phyloP scores from a whole-genome alignment of 2,113 vertebrate genomes.

The Pygoscelis antarcticus region DNA sequence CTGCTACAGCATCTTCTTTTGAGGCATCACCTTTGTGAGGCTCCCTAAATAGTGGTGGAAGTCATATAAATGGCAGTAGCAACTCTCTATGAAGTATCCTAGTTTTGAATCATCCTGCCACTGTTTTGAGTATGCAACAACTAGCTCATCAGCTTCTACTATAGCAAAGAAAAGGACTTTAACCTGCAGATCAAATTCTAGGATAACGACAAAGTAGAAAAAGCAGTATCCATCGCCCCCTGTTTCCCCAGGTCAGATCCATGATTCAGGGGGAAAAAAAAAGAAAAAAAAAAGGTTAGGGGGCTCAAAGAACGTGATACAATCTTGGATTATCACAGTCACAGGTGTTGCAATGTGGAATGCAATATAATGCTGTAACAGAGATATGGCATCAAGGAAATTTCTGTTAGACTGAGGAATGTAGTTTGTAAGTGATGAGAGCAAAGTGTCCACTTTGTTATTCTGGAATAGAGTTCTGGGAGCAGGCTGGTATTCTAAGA shows the following conservation, averaged over 20 bases:
- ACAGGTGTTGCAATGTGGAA: background rate
- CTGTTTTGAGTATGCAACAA: background rate
- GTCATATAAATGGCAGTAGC: background rate
- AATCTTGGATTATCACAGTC: background rate
- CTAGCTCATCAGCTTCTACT: background rate
- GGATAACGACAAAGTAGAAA: background rate
- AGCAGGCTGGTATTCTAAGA: background rate
- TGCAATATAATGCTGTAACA: background rate
- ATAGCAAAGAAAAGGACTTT: background rate
- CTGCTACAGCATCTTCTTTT: background rate
- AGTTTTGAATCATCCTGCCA: background rate
- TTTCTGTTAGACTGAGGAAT: background rate
- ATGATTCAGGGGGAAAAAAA: accelerated
- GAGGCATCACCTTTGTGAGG: background rate
- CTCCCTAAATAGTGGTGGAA: background rate
- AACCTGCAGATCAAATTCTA: background rate
- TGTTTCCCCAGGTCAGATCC: background rate
- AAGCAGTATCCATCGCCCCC: background rate
- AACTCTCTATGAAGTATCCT: background rate
- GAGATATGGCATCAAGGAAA: background rate
- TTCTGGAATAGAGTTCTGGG: background rate
- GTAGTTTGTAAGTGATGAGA: background rate
- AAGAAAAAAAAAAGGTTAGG: background rate
- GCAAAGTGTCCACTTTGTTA: background rate
- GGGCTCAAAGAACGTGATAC: accelerated